Evolutionary conservation across 2,113 vertebrate species (phyloP).

Genomic region (Heloderma charlesbogerti): DNA sequence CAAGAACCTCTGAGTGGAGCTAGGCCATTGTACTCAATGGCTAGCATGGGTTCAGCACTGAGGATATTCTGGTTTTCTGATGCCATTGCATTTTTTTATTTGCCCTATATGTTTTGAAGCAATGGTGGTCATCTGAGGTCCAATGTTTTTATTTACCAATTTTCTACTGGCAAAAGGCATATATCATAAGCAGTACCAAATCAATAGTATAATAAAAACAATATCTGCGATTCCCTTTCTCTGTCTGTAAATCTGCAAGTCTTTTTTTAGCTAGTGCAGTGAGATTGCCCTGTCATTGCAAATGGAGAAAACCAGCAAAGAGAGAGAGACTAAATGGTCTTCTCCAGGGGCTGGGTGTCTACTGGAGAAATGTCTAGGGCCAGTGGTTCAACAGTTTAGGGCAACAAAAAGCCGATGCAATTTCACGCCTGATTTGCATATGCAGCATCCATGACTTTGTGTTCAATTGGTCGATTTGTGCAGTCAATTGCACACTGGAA

Average conservation of each 20-base stretch:
- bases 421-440: slow-evolving; percentile 44
- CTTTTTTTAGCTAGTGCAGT: neutral
- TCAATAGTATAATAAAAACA: neutral
- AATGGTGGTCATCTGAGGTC: neutral
- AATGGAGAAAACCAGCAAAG: neutral
- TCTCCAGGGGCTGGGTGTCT: neutral
- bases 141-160: neutral
- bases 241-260: neutral
- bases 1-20: neutral
- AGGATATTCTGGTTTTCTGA: neutral
- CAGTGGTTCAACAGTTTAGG: slow-evolving; percentile 1
- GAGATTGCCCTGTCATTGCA: neutral
- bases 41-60: neutral
- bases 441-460: neutral
- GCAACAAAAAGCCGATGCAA: neutral
- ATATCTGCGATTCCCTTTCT: neutral
- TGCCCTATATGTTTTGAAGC: neutral
- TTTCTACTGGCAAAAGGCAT: neutral
- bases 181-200: neutral
- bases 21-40: neutral
- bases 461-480: slow-evolving; percentile 38
- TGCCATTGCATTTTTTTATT: neutral
- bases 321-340: neutral
- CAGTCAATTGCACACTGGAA: slow-evolving; percentile 4
- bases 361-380: slow-evolving; percentile 17